phyloP scores from a whole-genome alignment of 2,888 invertebrate species.

The Cactoblastis cactorum region DNA sequence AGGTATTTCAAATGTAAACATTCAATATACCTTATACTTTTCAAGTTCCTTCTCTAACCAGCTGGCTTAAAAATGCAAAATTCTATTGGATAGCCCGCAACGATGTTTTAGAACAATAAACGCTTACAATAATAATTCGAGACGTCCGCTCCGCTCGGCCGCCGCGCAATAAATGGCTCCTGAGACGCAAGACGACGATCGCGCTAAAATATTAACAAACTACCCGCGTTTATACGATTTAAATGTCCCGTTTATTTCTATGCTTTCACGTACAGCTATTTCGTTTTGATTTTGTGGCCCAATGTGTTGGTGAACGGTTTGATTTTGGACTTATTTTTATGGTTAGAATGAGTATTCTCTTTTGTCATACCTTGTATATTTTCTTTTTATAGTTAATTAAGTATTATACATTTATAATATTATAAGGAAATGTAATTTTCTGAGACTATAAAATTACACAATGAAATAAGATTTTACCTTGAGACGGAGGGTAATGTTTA shows the following conservation, averaged over 20 bases:
- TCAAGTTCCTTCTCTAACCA: no score
- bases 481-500: no score
- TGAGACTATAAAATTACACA: no score
- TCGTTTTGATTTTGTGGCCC: conserved; percentile 4
- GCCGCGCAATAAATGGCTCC: conserved; percentile 55
- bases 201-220: conserved; percentile 72
- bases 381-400: no score
- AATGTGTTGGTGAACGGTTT: not conserved
- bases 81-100: not conserved
- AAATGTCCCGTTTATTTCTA: conserved; percentile 53
- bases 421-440: no score
- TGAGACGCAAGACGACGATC: conserved; percentile 46
- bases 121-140: conserved; percentile 35
- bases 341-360: no score
- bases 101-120: conserved; percentile 24
- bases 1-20: no score
- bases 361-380: no score
- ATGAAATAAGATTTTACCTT: no score
- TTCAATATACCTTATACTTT: no score
- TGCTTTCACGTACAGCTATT: conserved; percentile 17
- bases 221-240: conserved; percentile 56
- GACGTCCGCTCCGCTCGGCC: conserved; percentile 47
- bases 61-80: not conserved
- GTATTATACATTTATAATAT: no score
- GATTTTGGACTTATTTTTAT: not conserved